These are phyloP conservation scores for Adelges cooleyi DNA, from an alignment of 1,140 invertebrate species.

Conservation along the genomic window DNA sequence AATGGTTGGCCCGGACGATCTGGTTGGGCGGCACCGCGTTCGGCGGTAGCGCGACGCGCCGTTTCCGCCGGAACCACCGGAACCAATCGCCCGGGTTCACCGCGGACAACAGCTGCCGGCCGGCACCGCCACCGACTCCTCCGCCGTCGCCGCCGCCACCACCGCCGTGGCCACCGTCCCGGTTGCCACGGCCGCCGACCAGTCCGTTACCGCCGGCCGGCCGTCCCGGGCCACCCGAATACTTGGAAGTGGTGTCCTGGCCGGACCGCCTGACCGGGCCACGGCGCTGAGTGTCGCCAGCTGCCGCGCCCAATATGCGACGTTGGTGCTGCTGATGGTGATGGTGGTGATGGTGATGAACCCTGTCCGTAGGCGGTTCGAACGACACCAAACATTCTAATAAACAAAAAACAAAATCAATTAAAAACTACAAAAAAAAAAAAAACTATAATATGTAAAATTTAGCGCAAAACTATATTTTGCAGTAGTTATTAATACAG, in stretches of 20 bases:
- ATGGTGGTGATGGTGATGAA: slow-evolving; percentile 13
- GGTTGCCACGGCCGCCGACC: neutral
- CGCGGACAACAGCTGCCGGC: slow-evolving; percentile 10
- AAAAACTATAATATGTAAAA: too few relatives aligned
- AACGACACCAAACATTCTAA: slow-evolving; percentile 25
- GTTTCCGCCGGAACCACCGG: slow-evolving; percentile 27
- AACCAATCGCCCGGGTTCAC: slow-evolving; percentile 25
- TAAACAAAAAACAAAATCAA: neutral
- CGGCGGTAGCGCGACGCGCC: slow-evolving; percentile 8
- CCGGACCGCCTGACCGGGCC: slow-evolving; percentile 14
- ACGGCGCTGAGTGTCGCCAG: neutral
- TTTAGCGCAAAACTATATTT: too few relatives aligned
- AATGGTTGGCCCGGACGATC: slow-evolving; percentile 24
- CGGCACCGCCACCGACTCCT: neutral
- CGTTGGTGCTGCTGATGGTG: slow-evolving; percentile 18
- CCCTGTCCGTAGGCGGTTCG: slow-evolving; percentile 14
- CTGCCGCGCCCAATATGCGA: neutral
- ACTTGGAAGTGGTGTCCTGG: neutral
- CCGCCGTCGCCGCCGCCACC: neutral
- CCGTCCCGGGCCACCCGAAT: slow-evolving; percentile 10
- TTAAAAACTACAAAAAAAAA: too few relatives aligned
- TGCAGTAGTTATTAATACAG: too few relatives aligned
- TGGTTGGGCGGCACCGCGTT: slow-evolving; percentile 20
- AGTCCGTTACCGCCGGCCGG: neutral
- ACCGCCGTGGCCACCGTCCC: neutral